Evolutionary conservation across 1,140 invertebrate genomes (phyloP), one percentile per base, ranked within the genome.

Genomic region (Ooceraea biroi): DNA sequence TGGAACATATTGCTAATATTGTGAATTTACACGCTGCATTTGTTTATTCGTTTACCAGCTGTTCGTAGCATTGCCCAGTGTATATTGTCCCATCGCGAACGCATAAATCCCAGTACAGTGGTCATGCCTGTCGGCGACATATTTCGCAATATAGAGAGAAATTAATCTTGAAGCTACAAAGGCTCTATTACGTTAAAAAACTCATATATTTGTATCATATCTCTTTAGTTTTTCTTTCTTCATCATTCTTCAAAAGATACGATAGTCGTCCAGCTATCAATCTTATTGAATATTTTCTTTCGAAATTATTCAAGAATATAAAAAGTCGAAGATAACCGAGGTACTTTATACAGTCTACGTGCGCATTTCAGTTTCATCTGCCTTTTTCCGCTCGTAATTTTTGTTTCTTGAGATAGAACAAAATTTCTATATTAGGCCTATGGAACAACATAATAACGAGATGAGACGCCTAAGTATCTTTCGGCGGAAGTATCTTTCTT

Each of bases 101-200:
- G 19, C 48, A 78, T 80, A 80, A 69, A 80, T 69, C 52, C n/a
- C 41, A 80, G 69, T 69, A 30, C 7, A 46, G 11, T 30, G 12
- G 36, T 48, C 65, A 19, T 27, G 22, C n/a, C 7, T 57, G 36
- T 27, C 36, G 22, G 3, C 8, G 65, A 80, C 65, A 3, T 80
- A 30, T 69, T 80, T 80, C 25, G 52, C 36, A n/a, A 69, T 22
- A 4, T 12, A 7, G 8, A 19, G 50, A 80, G 25, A 8, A 30
- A 80, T 78, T 68, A 68, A 68, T 57, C 50, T 69, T 55, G 12
- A 11, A 27, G n/a, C 25, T 27, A 11, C 10, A 17, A 48, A n/a
- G 50, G 22, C 10, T 80, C 55, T 30, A 14, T 36, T 8, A 17
- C n/a, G 5, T 17, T 41, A 66, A 82, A 72, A 60, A 50, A 11